phyloP scores from a whole-genome alignment of 2,113 vertebrate genomes.

The Acanthisitta chloris region DNA sequence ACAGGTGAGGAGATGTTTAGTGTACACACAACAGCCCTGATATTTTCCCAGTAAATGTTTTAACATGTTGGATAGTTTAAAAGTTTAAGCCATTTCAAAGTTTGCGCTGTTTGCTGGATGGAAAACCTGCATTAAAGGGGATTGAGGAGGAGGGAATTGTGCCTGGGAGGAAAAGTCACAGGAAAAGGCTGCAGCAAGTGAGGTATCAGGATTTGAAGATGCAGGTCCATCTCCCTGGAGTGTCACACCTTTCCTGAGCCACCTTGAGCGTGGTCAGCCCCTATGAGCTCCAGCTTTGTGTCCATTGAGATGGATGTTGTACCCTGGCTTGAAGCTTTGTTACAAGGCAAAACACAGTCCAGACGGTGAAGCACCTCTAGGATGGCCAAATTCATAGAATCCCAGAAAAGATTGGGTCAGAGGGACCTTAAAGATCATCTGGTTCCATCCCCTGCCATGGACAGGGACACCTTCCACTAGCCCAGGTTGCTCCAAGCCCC shows the following conservation, averaged over 20 bases:
- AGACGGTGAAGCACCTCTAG: neutral
- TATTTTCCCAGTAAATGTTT: neutral
- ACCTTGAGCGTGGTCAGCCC: neutral
- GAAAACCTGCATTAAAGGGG: neutral
- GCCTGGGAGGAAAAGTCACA: neutral
- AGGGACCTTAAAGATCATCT: too few species aligned
- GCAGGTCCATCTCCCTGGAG: neutral
- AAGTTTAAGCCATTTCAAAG: neutral
- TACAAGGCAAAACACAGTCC: neutral
- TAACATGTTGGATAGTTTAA: neutral
- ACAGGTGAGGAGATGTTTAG: neutral
- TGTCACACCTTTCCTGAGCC: accelerated
- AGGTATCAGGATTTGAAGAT: neutral
- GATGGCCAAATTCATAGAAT: neutral
- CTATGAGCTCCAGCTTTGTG: neutral
- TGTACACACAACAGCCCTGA: neutral
- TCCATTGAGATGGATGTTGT: neutral
- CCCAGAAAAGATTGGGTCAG: neutral
- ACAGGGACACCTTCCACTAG: neutral
- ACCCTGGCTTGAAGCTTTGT: neutral
- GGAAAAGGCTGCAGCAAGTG: neutral
- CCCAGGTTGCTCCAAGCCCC: neutral
- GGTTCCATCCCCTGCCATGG: neutral
- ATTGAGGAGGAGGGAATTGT: neutral
- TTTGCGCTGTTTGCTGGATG: neutral